These are phyloP conservation scores for Burhinus oedicnemus DNA, from an alignment of 2,113 vertebrate genomes.

Conservation along the genomic window DNA sequence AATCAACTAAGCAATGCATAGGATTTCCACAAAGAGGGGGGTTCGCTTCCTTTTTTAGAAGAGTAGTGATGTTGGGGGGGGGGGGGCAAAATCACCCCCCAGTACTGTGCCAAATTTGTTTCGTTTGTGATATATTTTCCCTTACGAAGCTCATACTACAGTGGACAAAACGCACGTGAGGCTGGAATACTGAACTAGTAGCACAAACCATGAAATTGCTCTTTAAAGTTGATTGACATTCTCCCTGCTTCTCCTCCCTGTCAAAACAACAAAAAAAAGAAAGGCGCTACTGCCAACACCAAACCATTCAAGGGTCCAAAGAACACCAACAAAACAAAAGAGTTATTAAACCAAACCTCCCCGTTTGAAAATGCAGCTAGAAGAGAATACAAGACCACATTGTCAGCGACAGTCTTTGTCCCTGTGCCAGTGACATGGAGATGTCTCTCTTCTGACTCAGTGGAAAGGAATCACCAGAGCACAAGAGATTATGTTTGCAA, in stretches of 20 bases:
- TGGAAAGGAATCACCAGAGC: slow-evolving; percentile 30
- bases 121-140: not conserved
- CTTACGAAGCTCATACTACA: not conserved
- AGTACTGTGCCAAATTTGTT: not conserved
- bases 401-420: slow-evolving; percentile 41
- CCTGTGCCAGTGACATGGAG: slow-evolving; percentile 62
- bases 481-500: slow-evolving; percentile 6
- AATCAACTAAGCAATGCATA: not conserved
- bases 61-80: not conserved
- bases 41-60: rapidly evolving
- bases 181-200: not conserved
- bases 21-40: not conserved
- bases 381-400: slow-evolving; percentile 53
- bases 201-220: not conserved
- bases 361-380: slow-evolving; percentile 2
- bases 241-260: slow-evolving; percentile 10
- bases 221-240: not conserved
- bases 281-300: not conserved
- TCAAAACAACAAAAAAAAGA: not conserved
- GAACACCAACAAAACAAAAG: slow-evolving; percentile 60
- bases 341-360: slow-evolving; percentile 41
- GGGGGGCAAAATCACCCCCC: not conserved
- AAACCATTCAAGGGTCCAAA: slow-evolving; percentile 25
- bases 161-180: not conserved
- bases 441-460: slow-evolving; percentile 70